Conservation (phyloP, 2,888 invertebrate genomes). For the Dicyrtoma fusca region DNA sequence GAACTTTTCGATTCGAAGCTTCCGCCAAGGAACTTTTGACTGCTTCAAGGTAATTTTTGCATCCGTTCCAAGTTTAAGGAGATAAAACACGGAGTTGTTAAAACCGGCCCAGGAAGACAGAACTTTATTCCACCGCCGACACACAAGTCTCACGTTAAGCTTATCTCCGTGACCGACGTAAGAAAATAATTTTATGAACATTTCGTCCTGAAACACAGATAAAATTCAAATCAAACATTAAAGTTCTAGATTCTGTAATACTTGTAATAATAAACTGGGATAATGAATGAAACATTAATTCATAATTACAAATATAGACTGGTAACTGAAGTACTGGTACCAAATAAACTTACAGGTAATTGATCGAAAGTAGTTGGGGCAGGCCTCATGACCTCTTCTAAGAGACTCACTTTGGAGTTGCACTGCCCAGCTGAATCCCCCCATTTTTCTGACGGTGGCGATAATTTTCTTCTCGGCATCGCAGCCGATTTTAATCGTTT, state of each 20-base stretch:
- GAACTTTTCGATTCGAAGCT: conserved; percentile 39
- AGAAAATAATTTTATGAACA: conserved; percentile 39
- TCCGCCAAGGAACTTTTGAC: conserved; percentile 37
- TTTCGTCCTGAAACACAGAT: conserved; percentile 38
- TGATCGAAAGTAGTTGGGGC: conserved; percentile 2
- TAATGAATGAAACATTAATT: background rate
- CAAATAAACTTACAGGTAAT: conserved; percentile 14
- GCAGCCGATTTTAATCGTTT: too few species aligned
- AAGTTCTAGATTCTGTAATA: background rate
- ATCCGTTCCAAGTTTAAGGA: conserved; percentile 37
- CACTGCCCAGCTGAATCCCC: background rate
- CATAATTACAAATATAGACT: too few species aligned
- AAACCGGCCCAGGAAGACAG: conserved; percentile 37
- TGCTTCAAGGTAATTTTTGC: conserved; percentile 29
- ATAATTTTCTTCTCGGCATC: conserved; percentile 26
- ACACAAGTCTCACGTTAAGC: conserved; percentile 30
- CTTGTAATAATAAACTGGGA: background rate
- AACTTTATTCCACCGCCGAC: conserved; percentile 28
- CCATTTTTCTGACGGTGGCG: background rate
- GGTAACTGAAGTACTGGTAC: too few species aligned
- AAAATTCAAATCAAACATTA: conserved; percentile 3
- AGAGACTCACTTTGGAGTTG: conserved; percentile 16
- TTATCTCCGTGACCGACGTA: conserved; percentile 41
- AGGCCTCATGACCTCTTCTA: background rate
- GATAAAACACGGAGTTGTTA: conserved; percentile 37